phyloP scores from a whole-genome alignment of 2,113 vertebrate genomes.

The Ovis aries region ARS-UI_Ramb_v3.0 NC_056054.1:119082501-119083000 shows the following conservation, averaged over 20 bases:
- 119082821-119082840: not conserved
- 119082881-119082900: not conserved
- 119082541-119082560: not conserved
- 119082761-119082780: not conserved
- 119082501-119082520: not conserved
- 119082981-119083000: not conserved
- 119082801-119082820: not conserved
- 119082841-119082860: not conserved
- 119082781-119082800: not conserved
- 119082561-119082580: not conserved
- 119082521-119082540: not conserved
- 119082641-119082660: not conserved
- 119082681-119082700: not conserved
- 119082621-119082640: not conserved
- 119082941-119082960: not conserved
- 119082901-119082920: not conserved
- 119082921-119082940: not conserved
- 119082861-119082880: not conserved
- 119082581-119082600: not conserved
- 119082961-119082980: not conserved
- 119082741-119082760: not conserved
- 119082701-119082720: not conserved
- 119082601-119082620: not conserved
- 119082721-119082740: not conserved
- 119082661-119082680: not conserved